Percentiles rank a stretch among this genome's conserved stretches.
Conservation (phyloP, 2,113 vertebrate species). For the Cathartes aura region DNA sequence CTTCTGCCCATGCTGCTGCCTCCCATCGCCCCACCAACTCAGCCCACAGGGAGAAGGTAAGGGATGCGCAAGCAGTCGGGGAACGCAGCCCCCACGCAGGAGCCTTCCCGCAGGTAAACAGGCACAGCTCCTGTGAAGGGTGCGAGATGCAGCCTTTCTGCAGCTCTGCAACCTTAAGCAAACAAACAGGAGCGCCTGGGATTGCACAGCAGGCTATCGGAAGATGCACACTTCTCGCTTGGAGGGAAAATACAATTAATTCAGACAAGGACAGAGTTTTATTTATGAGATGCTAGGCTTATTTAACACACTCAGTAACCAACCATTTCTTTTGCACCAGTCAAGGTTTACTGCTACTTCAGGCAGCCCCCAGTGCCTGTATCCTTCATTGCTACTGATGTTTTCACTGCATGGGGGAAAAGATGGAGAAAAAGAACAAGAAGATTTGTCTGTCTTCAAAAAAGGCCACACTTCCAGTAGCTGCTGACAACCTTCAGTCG, state of each 20-base stretch:
- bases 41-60: background rate
- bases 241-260: background rate
- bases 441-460: background rate
- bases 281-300: background rate
- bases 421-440: background rate
- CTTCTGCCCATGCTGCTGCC: background rate
- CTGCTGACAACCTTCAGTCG: background rate
- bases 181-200: background rate
- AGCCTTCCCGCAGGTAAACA: background rate
- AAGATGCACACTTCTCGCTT: rapidly evolving
- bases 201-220: background rate
- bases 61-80: background rate
- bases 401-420: background rate
- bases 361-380: background rate
- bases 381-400: background rate
- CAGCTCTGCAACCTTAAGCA: background rate
- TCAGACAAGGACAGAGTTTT: background rate
- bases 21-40: rapidly evolving
- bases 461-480: background rate
- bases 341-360: background rate
- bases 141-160: background rate
- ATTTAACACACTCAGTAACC: background rate
- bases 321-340: background rate
- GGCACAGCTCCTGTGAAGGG: background rate
- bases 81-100: rapidly evolving